Percentiles rank a stretch among this genome's conserved stretches.
Conservation (phyloP, 35 echinoderm and acorn worm species). For the Ophiothrix spiculata region DNA sequence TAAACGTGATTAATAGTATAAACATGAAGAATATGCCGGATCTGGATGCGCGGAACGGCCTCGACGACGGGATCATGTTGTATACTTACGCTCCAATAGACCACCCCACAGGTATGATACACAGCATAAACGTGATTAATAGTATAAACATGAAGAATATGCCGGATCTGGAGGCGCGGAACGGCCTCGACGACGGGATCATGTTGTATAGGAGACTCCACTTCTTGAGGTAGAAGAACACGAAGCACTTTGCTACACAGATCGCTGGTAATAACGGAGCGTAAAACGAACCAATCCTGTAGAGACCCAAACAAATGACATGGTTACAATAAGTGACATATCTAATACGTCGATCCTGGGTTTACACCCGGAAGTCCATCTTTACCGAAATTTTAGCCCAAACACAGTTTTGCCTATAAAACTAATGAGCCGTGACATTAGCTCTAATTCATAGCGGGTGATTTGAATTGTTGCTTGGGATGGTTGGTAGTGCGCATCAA, state of each 20-base stretch:
- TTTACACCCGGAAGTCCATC: no score
- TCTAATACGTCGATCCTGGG: no score
- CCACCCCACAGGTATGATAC: slow-evolving; percentile 83
- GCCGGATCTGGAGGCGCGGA: slow-evolving; percentile 75
- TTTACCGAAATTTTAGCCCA: no score
- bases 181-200: slow-evolving; percentile 80
- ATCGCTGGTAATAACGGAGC: slow-evolving; percentile 78
- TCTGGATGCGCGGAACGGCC: slow-evolving; percentile 82
- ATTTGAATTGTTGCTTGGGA: no score
- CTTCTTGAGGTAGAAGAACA: slow-evolving; percentile 99
- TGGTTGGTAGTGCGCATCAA: no score
- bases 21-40: slow-evolving; percentile 96
- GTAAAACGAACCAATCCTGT: slow-evolving; percentile 92
- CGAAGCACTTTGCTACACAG: slow-evolving; percentile 72
- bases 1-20: slow-evolving; percentile 79
- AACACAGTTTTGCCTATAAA: no score
- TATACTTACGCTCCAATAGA: slow-evolving; percentile 82
- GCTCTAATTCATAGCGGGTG: no score
- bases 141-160: slow-evolving; percentile 98
- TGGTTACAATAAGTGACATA: neutral
- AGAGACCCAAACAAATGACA: neutral
- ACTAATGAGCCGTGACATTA: no score
- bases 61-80: slow-evolving; percentile 87
- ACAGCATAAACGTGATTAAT: slow-evolving; percentile 81
- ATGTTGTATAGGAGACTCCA: slow-evolving; percentile 95